Percentiles rank a stretch among this genome's conserved stretches.
Evolutionary conservation across 2,113 vertebrate species (phyloP).

Genomic region (Rhagologus leucostigma): DNA sequence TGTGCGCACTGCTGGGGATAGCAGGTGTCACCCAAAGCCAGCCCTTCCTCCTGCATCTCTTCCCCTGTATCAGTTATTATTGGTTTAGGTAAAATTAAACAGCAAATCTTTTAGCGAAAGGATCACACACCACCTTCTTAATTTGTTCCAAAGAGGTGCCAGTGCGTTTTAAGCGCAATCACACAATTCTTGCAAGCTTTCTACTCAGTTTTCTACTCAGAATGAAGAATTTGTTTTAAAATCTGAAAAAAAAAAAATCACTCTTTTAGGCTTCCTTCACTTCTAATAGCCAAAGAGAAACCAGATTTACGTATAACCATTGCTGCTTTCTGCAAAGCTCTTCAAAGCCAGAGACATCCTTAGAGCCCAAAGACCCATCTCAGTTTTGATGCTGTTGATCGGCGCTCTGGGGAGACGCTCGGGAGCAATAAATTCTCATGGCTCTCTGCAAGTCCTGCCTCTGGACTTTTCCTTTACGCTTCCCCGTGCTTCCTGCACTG

Average conservation of each 20-base stretch:
- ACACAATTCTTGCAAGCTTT: not conserved
- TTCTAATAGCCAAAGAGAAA: not conserved
- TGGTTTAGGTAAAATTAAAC: not conserved
- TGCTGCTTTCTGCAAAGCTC: not conserved
- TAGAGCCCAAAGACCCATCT: fast-evolving
- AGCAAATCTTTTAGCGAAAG: not conserved
- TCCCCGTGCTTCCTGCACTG: not conserved
- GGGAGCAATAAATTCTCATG: not conserved
- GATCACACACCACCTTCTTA: not conserved
- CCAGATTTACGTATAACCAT: fast-evolving
- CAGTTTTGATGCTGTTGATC: fast-evolving
- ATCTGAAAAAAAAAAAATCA: not conserved
- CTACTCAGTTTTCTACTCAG: fast-evolving
- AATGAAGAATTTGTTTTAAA: not conserved
- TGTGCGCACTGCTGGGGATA: not conserved
- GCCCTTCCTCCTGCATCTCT: not conserved
- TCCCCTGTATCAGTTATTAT: not conserved
- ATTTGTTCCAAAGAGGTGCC: not conserved
- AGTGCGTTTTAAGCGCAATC: fast-evolving
- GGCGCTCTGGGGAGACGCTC: not conserved
- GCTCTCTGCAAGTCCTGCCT: not conserved
- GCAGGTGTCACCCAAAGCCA: not conserved
- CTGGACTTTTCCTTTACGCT: not conserved
- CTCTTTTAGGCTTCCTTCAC: not conserved
- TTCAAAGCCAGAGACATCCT: not conserved